phyloP scores from a whole-genome alignment of 2,888 invertebrate species.

The Callyntrura sp. region DNA sequence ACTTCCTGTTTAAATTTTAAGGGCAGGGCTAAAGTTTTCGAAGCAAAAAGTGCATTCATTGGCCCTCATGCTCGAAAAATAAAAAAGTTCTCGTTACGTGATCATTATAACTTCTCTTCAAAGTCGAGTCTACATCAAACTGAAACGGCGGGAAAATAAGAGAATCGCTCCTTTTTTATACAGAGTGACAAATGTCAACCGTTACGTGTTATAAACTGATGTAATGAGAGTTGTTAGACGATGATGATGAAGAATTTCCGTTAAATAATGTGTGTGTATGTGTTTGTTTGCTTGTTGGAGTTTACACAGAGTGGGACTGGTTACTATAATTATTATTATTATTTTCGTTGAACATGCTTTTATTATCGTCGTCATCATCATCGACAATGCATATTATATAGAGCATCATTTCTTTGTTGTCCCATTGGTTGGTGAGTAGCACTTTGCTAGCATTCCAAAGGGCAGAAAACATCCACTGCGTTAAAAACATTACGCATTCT shows the following conservation, averaged over 20 bases:
- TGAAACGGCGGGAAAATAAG: neutral
- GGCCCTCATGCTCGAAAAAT: slow-evolving; percentile 24
- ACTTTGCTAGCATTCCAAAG: slow-evolving; percentile 9
- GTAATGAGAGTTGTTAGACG: slow-evolving; percentile 61
- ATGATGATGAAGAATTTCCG: slow-evolving; percentile 62
- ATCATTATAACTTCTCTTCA: slow-evolving; percentile 23
- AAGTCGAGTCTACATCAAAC: slow-evolving; percentile 49
- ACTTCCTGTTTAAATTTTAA: slow-evolving; percentile 67
- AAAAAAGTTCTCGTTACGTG: neutral
- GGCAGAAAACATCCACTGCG: slow-evolving; percentile 22
- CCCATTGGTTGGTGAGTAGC: slow-evolving; percentile 3
- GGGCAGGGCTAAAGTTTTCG: slow-evolving; percentile 55
- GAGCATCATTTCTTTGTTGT: neutral
- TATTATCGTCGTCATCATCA: neutral
- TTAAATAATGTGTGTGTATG: slow-evolving; percentile 15
- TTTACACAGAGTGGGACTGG: slow-evolving; percentile 7
- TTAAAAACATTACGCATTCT: slow-evolving; percentile 55
- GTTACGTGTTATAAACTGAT: slow-evolving; percentile 45
- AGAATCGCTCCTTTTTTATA: slow-evolving; percentile 44
- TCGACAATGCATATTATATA: neutral
- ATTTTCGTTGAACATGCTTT: neutral
- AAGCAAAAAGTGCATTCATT: slow-evolving; percentile 43
- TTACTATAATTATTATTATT: neutral
- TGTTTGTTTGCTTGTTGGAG: neutral
- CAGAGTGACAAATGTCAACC: slow-evolving; percentile 70